Evolutionary conservation across 2,113 vertebrate species (phyloP).

Genomic region (Nycticebus coucang): DNA sequence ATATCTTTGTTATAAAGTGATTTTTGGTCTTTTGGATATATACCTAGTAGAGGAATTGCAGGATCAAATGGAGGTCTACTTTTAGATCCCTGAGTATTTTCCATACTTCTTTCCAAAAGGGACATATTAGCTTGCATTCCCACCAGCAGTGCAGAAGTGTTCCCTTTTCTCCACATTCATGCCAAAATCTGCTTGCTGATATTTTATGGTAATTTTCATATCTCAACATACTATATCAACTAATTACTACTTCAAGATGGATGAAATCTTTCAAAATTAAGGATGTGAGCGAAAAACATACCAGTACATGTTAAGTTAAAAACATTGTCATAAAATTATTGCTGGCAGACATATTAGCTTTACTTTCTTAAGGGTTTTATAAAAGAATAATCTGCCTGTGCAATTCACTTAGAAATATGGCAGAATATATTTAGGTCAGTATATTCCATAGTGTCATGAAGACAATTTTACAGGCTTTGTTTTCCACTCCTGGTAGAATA

Average conservation of each 20-base stretch:
- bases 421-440: background rate
- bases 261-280: background rate
- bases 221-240: background rate
- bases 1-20: too few relatives aligned
- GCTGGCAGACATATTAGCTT: background rate
- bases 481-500: background rate
- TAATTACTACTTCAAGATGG: background rate
- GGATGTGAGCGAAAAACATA: background rate
- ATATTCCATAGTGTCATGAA: background rate
- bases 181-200: background rate
- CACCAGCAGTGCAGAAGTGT: too few relatives aligned
- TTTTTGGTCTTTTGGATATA: too few relatives aligned
- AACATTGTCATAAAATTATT: too few relatives aligned
- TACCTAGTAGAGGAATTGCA: too few relatives aligned
- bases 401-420: background rate
- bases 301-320: background rate
- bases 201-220: background rate
- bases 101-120: too few relatives aligned
- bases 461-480: background rate
- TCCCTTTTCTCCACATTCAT: too few relatives aligned
- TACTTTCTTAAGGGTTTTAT: background rate
- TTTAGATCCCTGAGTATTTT: too few relatives aligned
- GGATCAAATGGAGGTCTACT: too few relatives aligned
- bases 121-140: too few relatives aligned
- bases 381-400: background rate